Evolutionary conservation across 2,113 vertebrate species (phyloP), one percentile per base, ranked within the genome.

Genomic region (Anoplopoma fimbria): DNA sequence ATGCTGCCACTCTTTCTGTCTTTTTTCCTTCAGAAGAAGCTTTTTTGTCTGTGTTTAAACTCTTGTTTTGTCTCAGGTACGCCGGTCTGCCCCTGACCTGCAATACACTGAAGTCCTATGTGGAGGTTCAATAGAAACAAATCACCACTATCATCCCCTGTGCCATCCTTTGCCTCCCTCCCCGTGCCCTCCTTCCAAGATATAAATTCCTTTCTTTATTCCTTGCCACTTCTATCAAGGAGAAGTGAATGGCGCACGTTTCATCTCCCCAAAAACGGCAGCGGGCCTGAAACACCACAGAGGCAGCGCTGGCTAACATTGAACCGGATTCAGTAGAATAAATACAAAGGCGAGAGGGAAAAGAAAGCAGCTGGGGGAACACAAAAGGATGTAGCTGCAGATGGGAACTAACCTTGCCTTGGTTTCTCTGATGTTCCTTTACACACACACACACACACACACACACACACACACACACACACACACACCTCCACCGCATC

Each of bases 341-440:
- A 91, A 94, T 83, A 93, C 90, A 92, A 94, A 94, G 88, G 87
- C 77, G 63, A 49, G 75, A 76, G 87, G 83, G 87, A 87, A 91
- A 87, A 90, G 82, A 92, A 94, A 89, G 89, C 88, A 91, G 90
- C 93, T 86, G 82, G 83, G 85, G 79, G 84, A 92, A 84, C 87
- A 91, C 88, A 90, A 91, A 92, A 90, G 88, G 79, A 86, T 87
- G 82, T 69, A 90, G 81, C 89, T 88, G 85, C 93, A 94, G 92
- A 89, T 88, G 88, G 90, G 91, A 92, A 83, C 91, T 93, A 93
- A 93, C 92, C 93, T 94, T 89, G 84, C 82, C 82, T 86, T 69
- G 64, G 77, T 90, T 88, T 83, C 88, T 94, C 89, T 93, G 91
- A 94, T 93, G 91, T 94, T 92, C 84, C 88, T 85, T 82, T 72